These are phyloP conservation scores for Sussaba pulchella DNA, from an alignment of 2,888 invertebrate species.

Conservation along the genomic window DNA sequence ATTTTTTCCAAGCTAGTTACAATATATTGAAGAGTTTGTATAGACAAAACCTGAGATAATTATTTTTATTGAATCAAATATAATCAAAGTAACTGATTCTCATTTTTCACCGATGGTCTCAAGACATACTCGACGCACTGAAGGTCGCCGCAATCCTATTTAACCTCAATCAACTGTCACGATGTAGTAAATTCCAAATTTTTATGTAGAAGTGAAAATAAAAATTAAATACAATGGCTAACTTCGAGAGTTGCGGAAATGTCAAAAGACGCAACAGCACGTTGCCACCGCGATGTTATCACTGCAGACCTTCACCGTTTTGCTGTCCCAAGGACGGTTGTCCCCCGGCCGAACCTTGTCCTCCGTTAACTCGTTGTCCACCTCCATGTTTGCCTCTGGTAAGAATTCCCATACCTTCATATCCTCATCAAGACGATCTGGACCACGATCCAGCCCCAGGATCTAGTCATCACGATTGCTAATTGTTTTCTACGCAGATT, in stretches of 20 bases:
- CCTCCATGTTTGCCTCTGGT: conserved; percentile 69
- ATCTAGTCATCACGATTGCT: no score
- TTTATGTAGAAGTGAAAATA: conserved; percentile 15
- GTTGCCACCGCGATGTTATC: conserved; percentile 73
- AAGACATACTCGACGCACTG: neutral
- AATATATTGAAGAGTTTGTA: no score
- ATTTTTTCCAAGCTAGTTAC: no score
- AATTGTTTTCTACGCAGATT: conserved; percentile 58
- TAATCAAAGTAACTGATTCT: neutral
- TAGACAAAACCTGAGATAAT: neutral
- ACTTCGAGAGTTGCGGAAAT: conserved; percentile 22
- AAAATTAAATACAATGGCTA: conserved; percentile 36
- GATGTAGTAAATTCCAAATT: conserved; percentile 45
- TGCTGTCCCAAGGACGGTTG: conserved; percentile 71
- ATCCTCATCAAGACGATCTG: neutral
- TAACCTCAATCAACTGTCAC: conserved; percentile 24
- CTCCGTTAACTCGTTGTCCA: conserved; percentile 51
- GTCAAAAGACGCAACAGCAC: conserved; percentile 59
- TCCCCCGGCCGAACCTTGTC: conserved; percentile 68
- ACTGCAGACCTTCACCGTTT: conserved; percentile 71
- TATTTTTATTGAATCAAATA: neutral
- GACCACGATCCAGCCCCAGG: no score
- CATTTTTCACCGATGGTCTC: neutral
- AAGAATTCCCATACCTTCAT: conserved; percentile 25
- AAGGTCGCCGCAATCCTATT: conserved; percentile 10